phyloP scores from a whole-genome alignment of 2,888 invertebrate genomes.

The Mesoligia furuncula region DNA sequence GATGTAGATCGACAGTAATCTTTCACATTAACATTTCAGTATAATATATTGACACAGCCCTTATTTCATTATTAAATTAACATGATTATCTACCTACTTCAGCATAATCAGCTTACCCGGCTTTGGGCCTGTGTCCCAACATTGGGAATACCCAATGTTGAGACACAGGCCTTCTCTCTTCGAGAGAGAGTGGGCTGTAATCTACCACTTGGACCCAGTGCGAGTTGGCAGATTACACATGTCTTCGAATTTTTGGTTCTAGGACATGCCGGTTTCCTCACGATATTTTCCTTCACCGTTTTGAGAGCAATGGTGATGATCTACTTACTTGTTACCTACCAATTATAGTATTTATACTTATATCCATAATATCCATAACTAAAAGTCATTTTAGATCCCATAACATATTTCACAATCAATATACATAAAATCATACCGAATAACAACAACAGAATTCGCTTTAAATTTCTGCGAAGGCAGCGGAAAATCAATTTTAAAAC shows the following conservation, averaged over 20 bases:
- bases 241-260: too few species aligned
- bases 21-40: neutral
- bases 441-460: conserved; percentile 26
- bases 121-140: too few species aligned
- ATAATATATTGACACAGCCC: too few species aligned
- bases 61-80: neutral
- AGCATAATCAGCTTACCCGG: too few species aligned
- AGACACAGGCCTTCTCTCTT: too few species aligned
- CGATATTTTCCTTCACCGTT: too few species aligned
- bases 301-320: too few species aligned
- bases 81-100: neutral
- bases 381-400: neutral
- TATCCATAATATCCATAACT: conserved; percentile 36
- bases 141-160: too few species aligned
- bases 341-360: conserved; percentile 20
- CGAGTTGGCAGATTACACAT: too few species aligned
- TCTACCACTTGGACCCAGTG: too few species aligned
- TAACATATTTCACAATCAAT: conserved; percentile 10
- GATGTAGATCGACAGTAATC: neutral
- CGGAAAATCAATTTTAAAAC: conserved; percentile 50
- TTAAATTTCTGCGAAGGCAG: conserved; percentile 39
- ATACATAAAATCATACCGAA: conserved; percentile 32
- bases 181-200: too few species aligned
- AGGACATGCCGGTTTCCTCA: too few species aligned
- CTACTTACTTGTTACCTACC: neutral